Evolutionary conservation across 2,888 invertebrate species (phyloP), one percentile per base, ranked within the genome.

Genomic region (Pomacea canaliculata): DNA sequence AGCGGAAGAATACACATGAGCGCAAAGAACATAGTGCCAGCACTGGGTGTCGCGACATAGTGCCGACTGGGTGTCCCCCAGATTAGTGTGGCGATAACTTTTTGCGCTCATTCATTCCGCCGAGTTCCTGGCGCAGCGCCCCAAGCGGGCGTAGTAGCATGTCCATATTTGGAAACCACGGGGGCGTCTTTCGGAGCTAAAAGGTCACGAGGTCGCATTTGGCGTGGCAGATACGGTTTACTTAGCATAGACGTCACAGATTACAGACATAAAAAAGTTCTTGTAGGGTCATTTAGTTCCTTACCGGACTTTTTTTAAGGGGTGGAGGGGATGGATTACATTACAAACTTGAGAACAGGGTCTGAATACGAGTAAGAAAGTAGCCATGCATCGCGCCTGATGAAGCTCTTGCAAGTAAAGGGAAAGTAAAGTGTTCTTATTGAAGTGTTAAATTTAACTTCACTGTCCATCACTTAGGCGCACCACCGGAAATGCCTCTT

Each of bases 121-220:
- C 51, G 16, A 56, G 51, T 10, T 56, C 51, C 51, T 8, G 16
- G 51, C 16, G 51, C 51, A 16, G 69, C 16, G 37, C 19, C 5
- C 48, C 18, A 68, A 27, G 37, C 9, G 68, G 68, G 69, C 56
- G 69, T 69, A 69, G 69, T 69, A 69, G 69, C 2, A 10, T 49
- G n/a, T 12, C 69, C 69, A 69, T 69, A 69, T 69, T 10, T 69
- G 69, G 69, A 10, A 51, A 49, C 46, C 19, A 69, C 49, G 69
- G 37, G 49, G 69, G 69, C 48, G 23, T 23, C 23, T 23, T 23
- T 23, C 23, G 23, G 69, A 51, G 48, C 51, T 48, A 13, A 13
- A 49, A 49, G 49, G 49, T 16, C 49, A 46, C n/a, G 7, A 67
- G 66, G 37, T 37, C 63, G 10, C 16, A 23, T 27, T 27, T 37